phyloP scores from a whole-genome alignment of 2,113 vertebrate species.

The Lepisosteus oculatus region DNA sequence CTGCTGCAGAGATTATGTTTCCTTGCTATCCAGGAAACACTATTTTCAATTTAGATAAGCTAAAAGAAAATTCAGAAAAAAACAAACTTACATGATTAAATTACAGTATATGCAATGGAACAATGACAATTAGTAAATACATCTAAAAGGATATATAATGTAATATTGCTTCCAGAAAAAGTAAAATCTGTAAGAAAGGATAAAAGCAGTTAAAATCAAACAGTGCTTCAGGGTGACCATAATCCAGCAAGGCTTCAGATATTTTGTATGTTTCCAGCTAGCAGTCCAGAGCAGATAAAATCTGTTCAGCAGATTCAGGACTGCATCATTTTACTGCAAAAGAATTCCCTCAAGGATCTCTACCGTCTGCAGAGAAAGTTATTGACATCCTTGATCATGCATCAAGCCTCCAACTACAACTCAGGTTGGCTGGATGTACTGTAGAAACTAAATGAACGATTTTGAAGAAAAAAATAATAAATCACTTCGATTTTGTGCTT shows the following conservation, averaged over 20 bases:
- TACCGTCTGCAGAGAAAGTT: background rate
- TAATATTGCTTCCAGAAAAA: conserved; percentile 35
- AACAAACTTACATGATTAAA: no score
- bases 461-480: no score
- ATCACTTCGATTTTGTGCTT: no score
- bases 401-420: background rate
- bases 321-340: background rate
- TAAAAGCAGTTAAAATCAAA: conserved; percentile 8
- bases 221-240: background rate
- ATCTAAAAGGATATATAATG: no score
- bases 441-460: background rate
- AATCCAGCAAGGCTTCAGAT: conserved; percentile 3
- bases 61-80: no score
- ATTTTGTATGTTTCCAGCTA: background rate
- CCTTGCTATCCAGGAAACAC: no score
- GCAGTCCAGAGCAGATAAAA: background rate
- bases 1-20: no score
- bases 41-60: no score
- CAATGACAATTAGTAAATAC: no score
- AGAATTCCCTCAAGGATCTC: background rate
- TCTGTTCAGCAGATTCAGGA: background rate
- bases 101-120: no score
- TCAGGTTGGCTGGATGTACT: conserved; percentile 23
- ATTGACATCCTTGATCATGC: conserved; percentile 15
- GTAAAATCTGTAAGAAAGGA: conserved; percentile 39